Conservation (phyloP, 2,888 invertebrate species). For the Gandaritis pyraliata region DNA sequence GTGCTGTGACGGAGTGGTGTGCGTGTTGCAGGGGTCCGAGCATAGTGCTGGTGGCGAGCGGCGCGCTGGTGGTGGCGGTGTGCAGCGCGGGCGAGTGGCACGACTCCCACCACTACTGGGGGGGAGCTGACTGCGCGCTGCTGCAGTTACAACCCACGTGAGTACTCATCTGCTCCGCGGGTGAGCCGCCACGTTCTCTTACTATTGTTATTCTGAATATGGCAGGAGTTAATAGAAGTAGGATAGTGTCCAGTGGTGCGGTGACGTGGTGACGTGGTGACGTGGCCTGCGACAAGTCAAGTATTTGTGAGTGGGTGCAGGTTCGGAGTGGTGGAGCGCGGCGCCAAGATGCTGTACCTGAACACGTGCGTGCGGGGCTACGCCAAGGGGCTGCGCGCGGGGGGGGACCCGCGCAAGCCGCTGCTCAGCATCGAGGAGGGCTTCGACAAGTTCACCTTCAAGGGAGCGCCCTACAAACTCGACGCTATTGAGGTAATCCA, state of each 20-base stretch:
- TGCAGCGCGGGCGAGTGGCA: conserved; percentile 93
- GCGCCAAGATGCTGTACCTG: conserved; percentile 92
- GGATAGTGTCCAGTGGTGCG: too few relatives aligned
- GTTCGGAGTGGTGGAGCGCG: conserved; percentile 69
- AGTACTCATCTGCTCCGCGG: conserved; percentile 47
- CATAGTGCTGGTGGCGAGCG: conserved; percentile 83
- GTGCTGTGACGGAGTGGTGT: background rate
- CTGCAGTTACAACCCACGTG: conserved; percentile 90
- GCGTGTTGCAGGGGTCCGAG: conserved; percentile 84
- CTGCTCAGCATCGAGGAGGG: conserved; percentile 89
- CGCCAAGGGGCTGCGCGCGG: conserved; percentile 92
- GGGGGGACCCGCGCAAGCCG: conserved; percentile 91
- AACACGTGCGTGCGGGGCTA: conserved; percentile 93
- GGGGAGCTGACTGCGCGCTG: conserved; percentile 90
- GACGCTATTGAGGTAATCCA: conserved; percentile 86
- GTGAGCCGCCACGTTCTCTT: too few relatives aligned
- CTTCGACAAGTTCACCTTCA: conserved; percentile 88
- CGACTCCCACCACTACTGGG: conserved; percentile 93
- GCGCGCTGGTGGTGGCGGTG: conserved; percentile 88
- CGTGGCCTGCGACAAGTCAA: too few relatives aligned
- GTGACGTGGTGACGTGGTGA: too few relatives aligned
- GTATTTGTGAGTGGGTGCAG: conserved; percentile 43
- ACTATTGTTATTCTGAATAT: too few relatives aligned
- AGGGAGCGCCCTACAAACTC: conserved; percentile 87
- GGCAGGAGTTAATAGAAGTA: too few relatives aligned